Evolutionary conservation across 1,140 invertebrate genomes (phyloP), one percentile per base, ranked within the genome.

Genomic region (Platyscapa corneri): DNA sequence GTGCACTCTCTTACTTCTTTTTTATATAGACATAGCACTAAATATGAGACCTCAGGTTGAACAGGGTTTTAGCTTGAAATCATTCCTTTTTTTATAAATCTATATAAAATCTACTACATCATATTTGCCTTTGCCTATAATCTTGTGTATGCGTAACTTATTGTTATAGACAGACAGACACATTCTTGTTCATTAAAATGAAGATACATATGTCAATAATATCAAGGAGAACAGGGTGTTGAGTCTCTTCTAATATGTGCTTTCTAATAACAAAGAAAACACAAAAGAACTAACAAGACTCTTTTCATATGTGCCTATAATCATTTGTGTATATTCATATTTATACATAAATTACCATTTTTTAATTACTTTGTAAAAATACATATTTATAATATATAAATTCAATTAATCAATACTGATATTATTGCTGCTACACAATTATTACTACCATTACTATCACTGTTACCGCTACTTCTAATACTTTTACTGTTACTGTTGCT

Each of bases 171-270:
- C 64, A 1, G 77, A 80, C 83, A 81, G 78, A 85, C 37, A 80
- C 84, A 85, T 85, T 85, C 65, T 14, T 75, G 32, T 77, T n/a
- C 60, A 84, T 84, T 16, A 72, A n/a, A 72, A 32, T 72, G 72
- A 82, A 8, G 32, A 70, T 8, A 67, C 20, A 34, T 37, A 27
- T 34, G 53, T 18, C 30, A 78, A 76, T 42, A 83, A 76, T 42
- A 83, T 60, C 7, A 64, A 76, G 34, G 20, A 64, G 70, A 42
- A 64, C 49, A 30, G 67, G 60, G n/a, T 75, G 23, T 76, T 56
- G 78, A 39, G 46, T 67, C 60, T 80, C 32, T 80, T 80, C 20
- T 64, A 60, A 79, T 79, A 27, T 83, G n/a, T 65, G 56, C 56
- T 65, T 75, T 83, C 56, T 64, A 20, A 67, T 23, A 64, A 76